Percentiles rank a stretch among this genome's conserved stretches.
Conservation (phyloP, 2,113 vertebrate species). For the Ictalurus furcatus region DNA sequence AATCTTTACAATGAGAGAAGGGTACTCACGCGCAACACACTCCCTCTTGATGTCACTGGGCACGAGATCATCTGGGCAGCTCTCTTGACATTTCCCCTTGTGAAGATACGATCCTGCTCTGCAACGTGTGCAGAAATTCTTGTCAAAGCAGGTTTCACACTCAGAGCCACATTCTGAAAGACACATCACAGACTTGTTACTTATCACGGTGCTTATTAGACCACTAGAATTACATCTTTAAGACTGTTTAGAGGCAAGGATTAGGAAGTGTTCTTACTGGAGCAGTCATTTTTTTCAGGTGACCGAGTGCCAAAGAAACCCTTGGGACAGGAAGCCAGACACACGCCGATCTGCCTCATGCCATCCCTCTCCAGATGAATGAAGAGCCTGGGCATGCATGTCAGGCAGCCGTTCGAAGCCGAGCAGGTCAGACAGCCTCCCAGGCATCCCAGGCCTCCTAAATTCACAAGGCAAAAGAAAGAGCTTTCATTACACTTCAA, state of each 20-base stretch:
- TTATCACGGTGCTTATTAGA: constrained; percentile 9
- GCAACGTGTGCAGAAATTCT: constrained; percentile 98
- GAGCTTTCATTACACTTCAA: constrained; percentile 5
- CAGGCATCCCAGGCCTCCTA: constrained; percentile 89
- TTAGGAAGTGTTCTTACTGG: constrained; percentile 81
- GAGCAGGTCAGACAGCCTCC: constrained; percentile 97
- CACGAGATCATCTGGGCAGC: constrained; percentile 88
- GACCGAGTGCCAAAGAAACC: constrained; percentile 95
- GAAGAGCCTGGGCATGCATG: constrained; percentile 96
- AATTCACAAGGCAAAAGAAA: constrained; percentile 77
- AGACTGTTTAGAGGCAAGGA: neutral
- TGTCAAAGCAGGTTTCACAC: constrained; percentile 98
- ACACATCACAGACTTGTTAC: constrained; percentile 60
- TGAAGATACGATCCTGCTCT: constrained; percentile 92
- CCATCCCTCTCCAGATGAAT: constrained; percentile 96
- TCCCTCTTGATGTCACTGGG: constrained; percentile 90
- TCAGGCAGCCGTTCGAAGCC: constrained; percentile 96
- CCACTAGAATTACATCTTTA: neutral
- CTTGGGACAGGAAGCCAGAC: constrained; percentile 92
- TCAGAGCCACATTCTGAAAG: constrained; percentile 95
- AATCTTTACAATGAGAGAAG: neutral
- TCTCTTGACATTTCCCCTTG: constrained; percentile 95
- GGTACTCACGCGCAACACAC: constrained; percentile 76
- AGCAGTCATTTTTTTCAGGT: constrained; percentile 95
- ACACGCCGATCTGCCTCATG: constrained; percentile 97